Percentiles rank a stretch among this genome's conserved stretches.
These are phyloP conservation scores for Stratiolaelaps scimitus DNA, from an alignment of 1,140 invertebrate species.

Conservation along the genomic window DNA sequence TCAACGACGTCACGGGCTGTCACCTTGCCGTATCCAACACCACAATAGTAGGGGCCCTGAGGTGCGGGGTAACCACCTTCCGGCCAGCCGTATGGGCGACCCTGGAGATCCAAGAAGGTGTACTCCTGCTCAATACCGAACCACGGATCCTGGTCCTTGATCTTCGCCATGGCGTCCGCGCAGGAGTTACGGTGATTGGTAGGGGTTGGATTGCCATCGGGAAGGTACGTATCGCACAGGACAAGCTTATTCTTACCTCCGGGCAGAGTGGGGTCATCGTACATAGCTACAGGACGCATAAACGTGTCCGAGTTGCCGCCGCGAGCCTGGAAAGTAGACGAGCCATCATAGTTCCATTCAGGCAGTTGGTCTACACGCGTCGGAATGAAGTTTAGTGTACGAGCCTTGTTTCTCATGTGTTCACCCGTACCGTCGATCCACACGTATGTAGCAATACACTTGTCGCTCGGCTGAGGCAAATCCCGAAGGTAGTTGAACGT, in stretches of 20 bases:
- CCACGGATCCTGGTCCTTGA: constrained; percentile 65
- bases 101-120: constrained; percentile 67
- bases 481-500: constrained; percentile 37
- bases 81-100: constrained; percentile 85
- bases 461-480: constrained; percentile 60
- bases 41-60: constrained; percentile 60
- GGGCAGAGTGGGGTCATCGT: constrained; percentile 83
- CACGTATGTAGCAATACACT: constrained; percentile 72
- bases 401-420: constrained; percentile 69
- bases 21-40: constrained; percentile 82
- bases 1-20: constrained; percentile 86
- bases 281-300: constrained; percentile 71
- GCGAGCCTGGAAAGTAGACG: constrained; percentile 49
- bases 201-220: constrained; percentile 56
- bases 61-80: constrained; percentile 83
- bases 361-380: constrained; percentile 55
- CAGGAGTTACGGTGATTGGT: constrained; percentile 66
- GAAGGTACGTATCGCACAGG: constrained; percentile 66
- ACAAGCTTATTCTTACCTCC: constrained; percentile 74
- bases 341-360: constrained; percentile 91
- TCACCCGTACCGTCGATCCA: constrained; percentile 94
- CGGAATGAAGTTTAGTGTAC: constrained; percentile 47
- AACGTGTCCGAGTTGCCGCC: constrained; percentile 67
- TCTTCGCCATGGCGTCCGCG: constrained; percentile 51
- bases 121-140: constrained; percentile 93